Percentiles rank a stretch among this genome's conserved stretches.
Conservation (phyloP, 2,888 invertebrate genomes). For the Xiphydria camelus region DNA sequence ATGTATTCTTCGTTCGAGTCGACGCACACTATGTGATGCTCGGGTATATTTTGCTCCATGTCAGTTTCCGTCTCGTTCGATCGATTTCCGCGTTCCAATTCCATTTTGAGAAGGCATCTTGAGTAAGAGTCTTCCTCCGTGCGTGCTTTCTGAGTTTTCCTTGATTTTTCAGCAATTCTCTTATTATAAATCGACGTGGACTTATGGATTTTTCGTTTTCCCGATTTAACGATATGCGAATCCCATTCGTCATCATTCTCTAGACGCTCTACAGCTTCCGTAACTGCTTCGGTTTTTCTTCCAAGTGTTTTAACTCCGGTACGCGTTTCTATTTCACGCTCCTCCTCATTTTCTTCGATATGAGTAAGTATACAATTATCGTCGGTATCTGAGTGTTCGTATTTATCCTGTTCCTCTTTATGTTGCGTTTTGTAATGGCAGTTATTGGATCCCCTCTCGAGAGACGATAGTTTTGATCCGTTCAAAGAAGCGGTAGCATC, state of each 20-base stretch:
- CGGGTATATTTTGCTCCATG: conserved; percentile 8
- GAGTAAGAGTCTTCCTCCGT: too few species aligned
- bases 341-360: not conserved
- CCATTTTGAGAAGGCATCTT: too few species aligned
- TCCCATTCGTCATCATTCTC: not conserved
- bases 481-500: too few species aligned
- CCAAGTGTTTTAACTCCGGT: too few species aligned
- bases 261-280: not conserved
- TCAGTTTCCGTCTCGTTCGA: not conserved
- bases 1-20: not conserved
- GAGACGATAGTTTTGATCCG: too few species aligned
- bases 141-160: too few species aligned
- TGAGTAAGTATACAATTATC: too few species aligned
- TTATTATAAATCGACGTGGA: too few species aligned
- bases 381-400: not conserved
- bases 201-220: too few species aligned
- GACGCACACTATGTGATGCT: conserved; percentile 11
- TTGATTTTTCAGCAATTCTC: too few species aligned
- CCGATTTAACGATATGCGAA: not conserved
- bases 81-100: too few species aligned
- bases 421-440: not conserved
- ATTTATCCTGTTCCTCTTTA: not conserved
- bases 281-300: not conserved
- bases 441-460: not conserved
- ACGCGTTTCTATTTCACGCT: not conserved